A percentile compares a stretch with the other conserved stretches of the same genome.
phyloP scores from a whole-genome alignment of 2,888 invertebrate genomes.

The Leucoptera coffeella region DNA sequence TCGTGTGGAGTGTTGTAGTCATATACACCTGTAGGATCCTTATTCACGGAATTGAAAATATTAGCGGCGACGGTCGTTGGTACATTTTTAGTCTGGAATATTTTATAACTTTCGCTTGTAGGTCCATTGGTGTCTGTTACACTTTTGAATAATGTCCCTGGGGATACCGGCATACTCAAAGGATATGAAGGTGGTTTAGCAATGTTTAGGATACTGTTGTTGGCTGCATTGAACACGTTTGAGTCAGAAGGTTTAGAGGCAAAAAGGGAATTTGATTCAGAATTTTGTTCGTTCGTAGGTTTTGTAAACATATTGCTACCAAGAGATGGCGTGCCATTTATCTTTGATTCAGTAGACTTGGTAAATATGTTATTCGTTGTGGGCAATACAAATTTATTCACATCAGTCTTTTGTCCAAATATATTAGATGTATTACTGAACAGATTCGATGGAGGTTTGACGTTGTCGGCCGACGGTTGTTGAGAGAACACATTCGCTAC shows the following conservation, averaged over 20 bases:
- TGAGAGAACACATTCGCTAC: conserved; percentile 17
- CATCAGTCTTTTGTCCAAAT: too few relatives aligned
- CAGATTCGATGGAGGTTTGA: too few relatives aligned
- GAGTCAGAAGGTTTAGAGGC: too few relatives aligned
- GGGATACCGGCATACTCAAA: conserved; percentile 16
- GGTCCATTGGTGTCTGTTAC: conserved; percentile 14
- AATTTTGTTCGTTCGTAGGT: conserved; percentile 2
- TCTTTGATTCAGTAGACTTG: too few relatives aligned
- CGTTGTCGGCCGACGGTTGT: conserved; percentile 11
- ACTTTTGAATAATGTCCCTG: conserved; percentile 31
- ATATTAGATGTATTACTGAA: too few relatives aligned
- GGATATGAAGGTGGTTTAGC: too few relatives aligned
- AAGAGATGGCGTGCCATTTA: too few relatives aligned
- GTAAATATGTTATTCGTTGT: too few relatives aligned
- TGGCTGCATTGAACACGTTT: too few relatives aligned
- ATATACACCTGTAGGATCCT: conserved; percentile 15
- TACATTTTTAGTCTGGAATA: conserved; percentile 34
- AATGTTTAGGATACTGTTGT: too few relatives aligned
- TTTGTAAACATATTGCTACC: too few relatives aligned
- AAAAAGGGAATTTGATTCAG: conserved; percentile 11
- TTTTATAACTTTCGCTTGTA: conserved; percentile 18
- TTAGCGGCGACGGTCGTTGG: conserved; percentile 19
- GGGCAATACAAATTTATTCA: too few relatives aligned
- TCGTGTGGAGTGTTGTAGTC: conserved; percentile 22
- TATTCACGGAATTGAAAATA: conserved; percentile 21